phyloP scores from a whole-genome alignment of 2,113 vertebrate species.

The Silurus asotus region DNA sequence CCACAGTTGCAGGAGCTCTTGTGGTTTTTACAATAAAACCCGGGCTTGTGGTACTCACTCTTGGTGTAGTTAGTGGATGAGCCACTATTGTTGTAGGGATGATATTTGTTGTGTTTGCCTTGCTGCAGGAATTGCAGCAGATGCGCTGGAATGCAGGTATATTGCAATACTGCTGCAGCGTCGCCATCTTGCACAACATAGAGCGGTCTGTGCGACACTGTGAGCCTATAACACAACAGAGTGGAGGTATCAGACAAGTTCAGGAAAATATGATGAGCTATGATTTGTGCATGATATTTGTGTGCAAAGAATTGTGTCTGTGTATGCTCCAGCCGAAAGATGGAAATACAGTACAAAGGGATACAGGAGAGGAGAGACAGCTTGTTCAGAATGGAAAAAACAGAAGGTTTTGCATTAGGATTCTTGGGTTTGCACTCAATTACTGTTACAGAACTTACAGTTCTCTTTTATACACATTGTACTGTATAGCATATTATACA shows the following conservation, averaged over 20 bases:
- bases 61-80: conserved; percentile 25
- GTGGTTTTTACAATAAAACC: conserved; percentile 24
- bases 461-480: no score
- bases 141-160: conserved; percentile 86
- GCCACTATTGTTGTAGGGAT: conserved; percentile 4
- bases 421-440: background rate
- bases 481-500: no score
- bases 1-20: background rate
- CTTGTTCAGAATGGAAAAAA: background rate
- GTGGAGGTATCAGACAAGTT: conserved; percentile 13
- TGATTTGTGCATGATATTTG: background rate
- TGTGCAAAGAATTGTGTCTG: background rate
- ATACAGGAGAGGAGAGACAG: background rate
- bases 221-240: conserved; percentile 84
- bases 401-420: background rate
- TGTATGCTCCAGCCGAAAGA: background rate
- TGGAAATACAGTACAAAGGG: conserved; percentile 1
- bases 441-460: no score
- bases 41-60: background rate
- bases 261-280: background rate
- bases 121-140: conserved; percentile 89
- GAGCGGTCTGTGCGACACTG: conserved; percentile 92
- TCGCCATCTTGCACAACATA: conserved; percentile 89
- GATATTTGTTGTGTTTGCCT: conserved; percentile 36
- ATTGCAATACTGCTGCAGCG: conserved; percentile 85